Conservation (phyloP, 2,113 vertebrate genomes). For the Noturus placidus region DNA sequence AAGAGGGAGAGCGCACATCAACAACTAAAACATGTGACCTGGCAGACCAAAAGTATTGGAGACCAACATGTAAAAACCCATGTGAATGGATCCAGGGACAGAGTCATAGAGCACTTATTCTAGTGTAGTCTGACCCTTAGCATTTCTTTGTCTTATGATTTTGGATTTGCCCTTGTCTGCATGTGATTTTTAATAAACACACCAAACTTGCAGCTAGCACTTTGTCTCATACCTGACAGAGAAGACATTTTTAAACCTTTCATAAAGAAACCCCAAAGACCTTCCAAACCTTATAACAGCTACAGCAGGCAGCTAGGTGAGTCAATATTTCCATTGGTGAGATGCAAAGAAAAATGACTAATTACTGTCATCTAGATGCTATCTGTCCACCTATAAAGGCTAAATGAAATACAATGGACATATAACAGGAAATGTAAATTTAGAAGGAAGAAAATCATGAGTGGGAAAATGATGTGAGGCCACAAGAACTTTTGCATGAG, state of each 20-base stretch:
- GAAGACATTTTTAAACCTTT: neutral
- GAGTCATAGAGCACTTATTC: neutral
- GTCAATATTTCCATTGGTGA: conserved; percentile 16
- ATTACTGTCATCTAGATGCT: neutral
- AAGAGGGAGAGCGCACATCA: neutral
- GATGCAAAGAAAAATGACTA: neutral
- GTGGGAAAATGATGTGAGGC: neutral
- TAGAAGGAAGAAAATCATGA: conserved; percentile 2
- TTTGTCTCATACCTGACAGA: neutral
- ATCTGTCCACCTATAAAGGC: neutral
- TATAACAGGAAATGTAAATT: conserved; percentile 12
- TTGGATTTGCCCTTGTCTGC: neutral
- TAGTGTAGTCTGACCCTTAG: neutral
- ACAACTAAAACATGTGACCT: neutral
- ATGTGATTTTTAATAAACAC: neutral
- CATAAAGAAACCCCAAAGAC: neutral
- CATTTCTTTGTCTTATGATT: neutral
- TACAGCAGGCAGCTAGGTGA: conserved; percentile 6
- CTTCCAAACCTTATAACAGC: neutral
- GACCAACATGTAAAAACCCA: neutral
- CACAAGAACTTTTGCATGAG: conserved; percentile 17
- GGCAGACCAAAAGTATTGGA: neutral
- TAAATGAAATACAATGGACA: neutral
- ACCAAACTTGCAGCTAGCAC: neutral
- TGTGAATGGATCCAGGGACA: neutral